Evolutionary conservation across 2,113 vertebrate species (phyloP), one percentile per base, ranked within the genome.

Genomic region (Melanerpes aurifrons): DNA sequence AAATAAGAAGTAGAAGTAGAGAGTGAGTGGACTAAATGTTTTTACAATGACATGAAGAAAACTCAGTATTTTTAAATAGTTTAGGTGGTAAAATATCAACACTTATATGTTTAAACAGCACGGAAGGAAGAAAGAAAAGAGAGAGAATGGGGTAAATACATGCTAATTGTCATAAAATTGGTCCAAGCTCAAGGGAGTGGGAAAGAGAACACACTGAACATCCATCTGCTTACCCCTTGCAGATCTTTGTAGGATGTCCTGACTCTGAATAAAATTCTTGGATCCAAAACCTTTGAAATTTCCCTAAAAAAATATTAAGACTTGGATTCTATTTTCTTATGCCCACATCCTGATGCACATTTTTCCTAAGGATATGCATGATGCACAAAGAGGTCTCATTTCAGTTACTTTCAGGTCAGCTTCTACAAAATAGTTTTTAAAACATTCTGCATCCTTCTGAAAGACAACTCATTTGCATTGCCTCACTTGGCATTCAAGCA

Each of bases 181-280:
- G 59, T 91, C 63, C 85, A 89, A 85, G 45, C 12, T 85, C 50
- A 82, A 87, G 32, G 18, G 56, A 95, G 63, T 70, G 63, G 78
- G 85, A 92, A 93, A 93, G 68, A 11, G 67, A 96, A 92, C 84
- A 89, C 89, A 79, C 50, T 68, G 89, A 89, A 93, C 79, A 94
- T 75, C 78, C 93, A 95, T 91, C 91, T 95, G 89, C 74, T 91
- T 89, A 87, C 48, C 71, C 78, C 75, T 91, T 82, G 15, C 2
- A 4, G 77, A 87, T 89, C 81, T 79, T 90, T 87, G 87, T 86
- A 91, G 74, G 75, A 85, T 92, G 63, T 74, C 89, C 89, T 78
- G 91, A 77, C 57, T 77, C 61, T 82, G 76, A 95, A 94, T 56
- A 95, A 73, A 92, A 96, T 67, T 62, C 74, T 77, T 93, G 80